Conservation (phyloP, 1,140 invertebrate species). For the Drosophila repleta region DNA sequence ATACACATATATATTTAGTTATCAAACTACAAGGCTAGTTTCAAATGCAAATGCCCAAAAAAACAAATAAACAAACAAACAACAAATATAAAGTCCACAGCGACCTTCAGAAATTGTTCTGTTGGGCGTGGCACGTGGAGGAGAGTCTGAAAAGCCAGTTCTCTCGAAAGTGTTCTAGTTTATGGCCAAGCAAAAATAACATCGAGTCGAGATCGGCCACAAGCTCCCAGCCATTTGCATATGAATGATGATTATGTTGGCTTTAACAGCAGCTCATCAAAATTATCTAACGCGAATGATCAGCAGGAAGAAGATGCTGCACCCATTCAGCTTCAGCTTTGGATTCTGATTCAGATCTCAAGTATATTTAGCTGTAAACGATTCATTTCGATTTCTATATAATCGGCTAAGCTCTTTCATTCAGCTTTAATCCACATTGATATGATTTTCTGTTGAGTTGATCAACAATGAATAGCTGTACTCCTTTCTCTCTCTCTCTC, state of each 20-base stretch:
- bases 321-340: too few relatives aligned
- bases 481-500: too few relatives aligned
- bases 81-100: not conserved
- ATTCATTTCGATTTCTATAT: too few relatives aligned
- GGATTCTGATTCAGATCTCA: too few relatives aligned
- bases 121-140: constrained; percentile 23
- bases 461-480: too few relatives aligned
- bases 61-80: not conserved
- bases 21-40: constrained; percentile 30
- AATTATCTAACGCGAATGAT: not conserved
- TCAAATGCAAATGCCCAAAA: constrained; percentile 50
- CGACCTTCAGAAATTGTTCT: constrained; percentile 35
- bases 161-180: constrained; percentile 30
- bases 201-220: not conserved
- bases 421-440: too few relatives aligned
- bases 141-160: constrained; percentile 6
- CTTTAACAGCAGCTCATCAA: not conserved
- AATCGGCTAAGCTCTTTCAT: too few relatives aligned
- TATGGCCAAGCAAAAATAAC: constrained; percentile 1
- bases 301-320: not conserved
- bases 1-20: constrained; percentile 12
- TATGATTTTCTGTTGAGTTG: too few relatives aligned
- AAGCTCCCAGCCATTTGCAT: constrained; percentile 25
- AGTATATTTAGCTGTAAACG: not conserved
- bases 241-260: constrained; percentile 19